These are phyloP conservation scores for Eristalis pertinax DNA, from an alignment of 2,888 invertebrate species.

Conservation along the genomic window DNA sequence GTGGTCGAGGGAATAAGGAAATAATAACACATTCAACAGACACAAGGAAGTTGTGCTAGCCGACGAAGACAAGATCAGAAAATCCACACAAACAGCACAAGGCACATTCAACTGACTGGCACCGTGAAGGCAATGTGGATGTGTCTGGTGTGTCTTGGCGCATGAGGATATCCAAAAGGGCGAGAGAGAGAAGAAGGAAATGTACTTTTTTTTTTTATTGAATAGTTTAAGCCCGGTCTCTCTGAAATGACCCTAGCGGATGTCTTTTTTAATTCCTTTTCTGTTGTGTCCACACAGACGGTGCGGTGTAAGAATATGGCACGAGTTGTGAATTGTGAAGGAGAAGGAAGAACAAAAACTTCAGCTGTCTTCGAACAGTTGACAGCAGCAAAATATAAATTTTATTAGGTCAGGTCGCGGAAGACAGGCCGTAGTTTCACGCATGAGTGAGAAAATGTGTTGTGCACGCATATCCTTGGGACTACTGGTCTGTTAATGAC, in stretches of 20 bases:
- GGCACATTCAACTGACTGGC: not conserved
- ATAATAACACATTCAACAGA: conserved; percentile 12
- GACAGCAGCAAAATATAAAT: conserved; percentile 19
- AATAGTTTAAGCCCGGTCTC: conserved; percentile 22
- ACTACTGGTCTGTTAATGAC: not conserved
- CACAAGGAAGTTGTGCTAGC: conserved; percentile 43
- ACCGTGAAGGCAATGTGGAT: conserved; percentile 1
- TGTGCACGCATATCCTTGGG: not conserved
- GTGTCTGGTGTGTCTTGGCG: conserved; percentile 33
- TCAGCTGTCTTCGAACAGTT: conserved; percentile 48
- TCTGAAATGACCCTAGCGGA: conserved; percentile 66
- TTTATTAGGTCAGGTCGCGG: conserved; percentile 71
- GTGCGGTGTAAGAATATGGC: conserved; percentile 43
- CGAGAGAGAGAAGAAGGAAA: not conserved
- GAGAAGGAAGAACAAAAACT: conserved; percentile 19
- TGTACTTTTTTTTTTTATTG: conserved; percentile 11
- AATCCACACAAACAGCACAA: too few species aligned
- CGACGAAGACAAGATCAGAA: not conserved
- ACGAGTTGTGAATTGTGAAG: conserved; percentile 35
- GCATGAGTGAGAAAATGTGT: not conserved
- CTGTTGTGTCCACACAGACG: conserved; percentile 28
- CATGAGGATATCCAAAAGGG: conserved; percentile 21
- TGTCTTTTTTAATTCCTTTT: conserved; percentile 43
- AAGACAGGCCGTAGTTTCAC: conserved; percentile 5
- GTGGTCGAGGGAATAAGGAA: conserved; percentile 13